Conservation (phyloP, 2,113 vertebrate species). For the Eleginops maclovinus region DNA sequence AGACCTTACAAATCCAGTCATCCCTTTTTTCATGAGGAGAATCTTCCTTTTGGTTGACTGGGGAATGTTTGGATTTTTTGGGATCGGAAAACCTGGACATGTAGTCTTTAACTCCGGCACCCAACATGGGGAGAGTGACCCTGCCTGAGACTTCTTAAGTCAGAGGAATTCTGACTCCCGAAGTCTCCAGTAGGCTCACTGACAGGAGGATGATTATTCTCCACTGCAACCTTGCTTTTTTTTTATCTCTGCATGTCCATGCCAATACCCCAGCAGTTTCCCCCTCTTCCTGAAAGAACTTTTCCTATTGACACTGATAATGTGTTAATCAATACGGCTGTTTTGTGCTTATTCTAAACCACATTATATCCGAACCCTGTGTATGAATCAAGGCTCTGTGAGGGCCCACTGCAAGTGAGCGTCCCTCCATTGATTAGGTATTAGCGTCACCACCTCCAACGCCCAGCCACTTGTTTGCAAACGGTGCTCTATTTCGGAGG, state of each 20-base stretch:
- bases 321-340: conserved; percentile 65
- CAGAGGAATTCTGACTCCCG: conserved; percentile 14
- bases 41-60: conserved; percentile 30
- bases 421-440: conserved; percentile 77
- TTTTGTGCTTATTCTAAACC: conserved; percentile 66
- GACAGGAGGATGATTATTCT: conserved; percentile 21
- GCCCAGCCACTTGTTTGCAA: conserved; percentile 76
- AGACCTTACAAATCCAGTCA: conserved; percentile 14
- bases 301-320: conserved; percentile 59
- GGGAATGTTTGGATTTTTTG: conserved; percentile 53
- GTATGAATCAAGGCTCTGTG: conserved; percentile 53
- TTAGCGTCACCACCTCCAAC: conserved; percentile 67
- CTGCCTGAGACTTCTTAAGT: conserved; percentile 8
- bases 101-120: conserved; percentile 35
- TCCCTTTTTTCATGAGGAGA: conserved; percentile 17
- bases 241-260: not conserved
- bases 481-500: conserved; percentile 54
- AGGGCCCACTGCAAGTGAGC: conserved; percentile 60
- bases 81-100: conserved; percentile 29
- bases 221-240: conserved; percentile 21
- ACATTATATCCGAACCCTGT: conserved; percentile 46
- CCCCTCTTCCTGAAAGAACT: conserved; percentile 46
- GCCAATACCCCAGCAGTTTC: conserved; percentile 36
- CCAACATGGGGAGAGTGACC: conserved; percentile 36
- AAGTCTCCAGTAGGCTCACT: not conserved